Base-by-base conservation (phyloP, 2,113 vertebrate genomes). In the Montifringilla adamsi region DNA sequence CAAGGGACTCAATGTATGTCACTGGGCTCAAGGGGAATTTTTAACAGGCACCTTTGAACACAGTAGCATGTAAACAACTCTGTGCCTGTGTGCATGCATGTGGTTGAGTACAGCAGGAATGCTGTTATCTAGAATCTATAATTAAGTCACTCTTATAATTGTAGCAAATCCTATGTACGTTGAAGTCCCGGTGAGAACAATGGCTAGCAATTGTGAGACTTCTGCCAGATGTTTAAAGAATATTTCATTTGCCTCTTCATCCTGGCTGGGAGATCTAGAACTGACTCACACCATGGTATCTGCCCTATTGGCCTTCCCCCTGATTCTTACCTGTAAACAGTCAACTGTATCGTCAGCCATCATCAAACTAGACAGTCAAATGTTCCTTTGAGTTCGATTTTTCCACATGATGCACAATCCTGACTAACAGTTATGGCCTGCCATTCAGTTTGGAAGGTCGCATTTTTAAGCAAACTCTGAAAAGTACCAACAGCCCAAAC, bases 311-410 rank as follows among this genome's bases (percentile, higher is more conserved):
- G 8, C 39, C 43, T 59, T 83, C 18, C 15, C 37, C 9, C 11
- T 24, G 12, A 47, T 44, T 83, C 44, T 59, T 7, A 74, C 28
- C 15, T 6, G 11, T 33, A 44, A 83, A 55, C 31, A 39, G 24
- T 52, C n/a, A 84, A 52, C 30, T 0, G 0, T 67, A 16, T 10
- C 0, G 0, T n/a, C 37, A 80, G 16, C 22, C 16, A 62, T 35
- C 56, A 70, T 20, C 64, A 67, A 62, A 50, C 26, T 56, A 55
- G 33, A 50, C 5, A 68, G 46, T 56, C 44, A 46, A 41, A 37
- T 16, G 11, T 59, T 77, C 41, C 35, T 63, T 50, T 39, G 24
- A 69, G 41, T 17, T 66, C 1, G 1, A 37, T 63, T 84, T 66
- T 37, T 67, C 39, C 64, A 91, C 67, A 55, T 27, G 3, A 82